phyloP scores from a whole-genome alignment of 2,797 vertebrate species.

The Danio tinwini region DNA sequence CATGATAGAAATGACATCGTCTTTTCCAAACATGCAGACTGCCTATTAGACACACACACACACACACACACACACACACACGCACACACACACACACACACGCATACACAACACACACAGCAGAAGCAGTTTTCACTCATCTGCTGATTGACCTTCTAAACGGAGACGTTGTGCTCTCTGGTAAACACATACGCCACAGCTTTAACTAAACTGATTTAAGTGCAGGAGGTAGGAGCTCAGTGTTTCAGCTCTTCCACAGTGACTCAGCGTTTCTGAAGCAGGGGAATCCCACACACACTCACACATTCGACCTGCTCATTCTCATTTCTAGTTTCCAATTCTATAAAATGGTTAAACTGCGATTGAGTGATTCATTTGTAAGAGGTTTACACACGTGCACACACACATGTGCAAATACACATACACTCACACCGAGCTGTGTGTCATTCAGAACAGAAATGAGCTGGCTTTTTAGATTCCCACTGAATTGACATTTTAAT shows the following conservation, averaged over 20 bases:
- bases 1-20: no score
- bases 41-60: no score
- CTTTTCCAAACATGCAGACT: no score
- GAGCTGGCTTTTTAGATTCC: background rate
- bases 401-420: background rate
- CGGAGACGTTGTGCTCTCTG: background rate
- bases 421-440: constrained; percentile 17
- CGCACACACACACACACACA: no score
- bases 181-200: constrained; percentile 18
- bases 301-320: constrained; percentile 25
- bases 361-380: constrained; percentile 12
- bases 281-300: constrained; percentile 27
- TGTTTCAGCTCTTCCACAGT: constrained; percentile 45
- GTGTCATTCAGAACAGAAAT: background rate
- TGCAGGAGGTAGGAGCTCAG: background rate
- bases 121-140: background rate
- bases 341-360: constrained; percentile 2
- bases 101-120: constrained; percentile 9
- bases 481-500: background rate
- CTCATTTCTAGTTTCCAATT: constrained; percentile 31
- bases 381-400: constrained; percentile 47
- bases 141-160: background rate
- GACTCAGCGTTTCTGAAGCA: constrained; percentile 45
- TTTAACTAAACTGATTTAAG: constrained; percentile 17
- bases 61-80: no score